Percentiles rank a stretch among this genome's conserved stretches.
Evolutionary conservation across 37 sponge, comb jelly and placozoan species (phyloP).

Genomic region (Crambe crambe): DNA sequence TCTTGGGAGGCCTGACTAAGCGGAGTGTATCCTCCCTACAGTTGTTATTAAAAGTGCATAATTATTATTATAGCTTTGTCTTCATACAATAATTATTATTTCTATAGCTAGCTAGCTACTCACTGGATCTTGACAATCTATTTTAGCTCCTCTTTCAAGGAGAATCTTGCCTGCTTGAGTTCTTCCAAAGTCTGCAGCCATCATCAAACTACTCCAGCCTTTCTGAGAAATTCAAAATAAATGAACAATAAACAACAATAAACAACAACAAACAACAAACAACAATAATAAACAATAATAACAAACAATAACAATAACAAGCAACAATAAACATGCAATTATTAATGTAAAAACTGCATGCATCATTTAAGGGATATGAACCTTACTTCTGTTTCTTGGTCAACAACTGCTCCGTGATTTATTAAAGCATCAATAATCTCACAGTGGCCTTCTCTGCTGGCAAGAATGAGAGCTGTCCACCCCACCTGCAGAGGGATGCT

Average conservation of each 20-base stretch:
- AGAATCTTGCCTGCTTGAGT: neutral
- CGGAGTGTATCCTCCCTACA: neutral
- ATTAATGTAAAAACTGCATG: too few relatives aligned
- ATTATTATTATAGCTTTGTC: too few relatives aligned
- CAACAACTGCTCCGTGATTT: slow-evolving; percentile 1
- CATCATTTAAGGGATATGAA: too few relatives aligned
- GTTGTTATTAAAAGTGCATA: too few relatives aligned
- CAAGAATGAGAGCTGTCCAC: slow-evolving; percentile 3
- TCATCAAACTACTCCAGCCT: slow-evolving; percentile 3
- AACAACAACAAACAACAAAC: too few relatives aligned
- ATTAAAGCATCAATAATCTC: neutral
- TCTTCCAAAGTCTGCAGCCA: neutral
- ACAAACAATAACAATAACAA: too few relatives aligned
- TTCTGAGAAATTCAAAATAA: neutral
- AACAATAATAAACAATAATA: too few relatives aligned
- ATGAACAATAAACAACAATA: too few relatives aligned
- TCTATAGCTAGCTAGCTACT: neutral
- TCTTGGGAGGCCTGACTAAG: neutral
- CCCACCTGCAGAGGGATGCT: too few relatives aligned
- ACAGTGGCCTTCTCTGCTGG: slow-evolving; percentile 4
- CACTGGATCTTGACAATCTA: neutral
- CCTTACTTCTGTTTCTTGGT: neutral
- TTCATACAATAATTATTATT: neutral
- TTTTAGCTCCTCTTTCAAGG: too few relatives aligned
- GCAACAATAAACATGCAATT: too few relatives aligned